Evolutionary conservation across 2,888 invertebrate species (phyloP).

Genomic region (Synergus japonicus): DNA sequence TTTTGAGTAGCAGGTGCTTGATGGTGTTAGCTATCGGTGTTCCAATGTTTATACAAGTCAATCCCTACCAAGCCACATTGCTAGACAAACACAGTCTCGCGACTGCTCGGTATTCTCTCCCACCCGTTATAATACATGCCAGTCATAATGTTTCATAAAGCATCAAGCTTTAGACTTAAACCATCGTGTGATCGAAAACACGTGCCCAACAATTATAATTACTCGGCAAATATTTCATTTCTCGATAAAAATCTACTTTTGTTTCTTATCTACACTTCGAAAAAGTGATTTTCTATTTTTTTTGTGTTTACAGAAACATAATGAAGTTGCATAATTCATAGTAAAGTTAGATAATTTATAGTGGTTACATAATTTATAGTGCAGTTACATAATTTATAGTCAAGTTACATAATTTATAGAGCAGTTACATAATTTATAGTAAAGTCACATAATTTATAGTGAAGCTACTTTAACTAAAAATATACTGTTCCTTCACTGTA

Average conservation of each 20-base stretch:
- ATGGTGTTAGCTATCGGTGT: constrained; percentile 53
- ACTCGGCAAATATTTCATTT: constrained; percentile 47
- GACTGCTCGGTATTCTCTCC: constrained; percentile 45
- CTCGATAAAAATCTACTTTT: neutral
- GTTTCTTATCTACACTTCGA: neutral
- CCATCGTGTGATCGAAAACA: constrained; percentile 43
- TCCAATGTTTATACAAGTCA: constrained; percentile 64
- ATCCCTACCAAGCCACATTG: constrained; percentile 58
- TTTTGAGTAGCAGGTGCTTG: constrained; percentile 53
- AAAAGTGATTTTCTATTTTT: neutral
- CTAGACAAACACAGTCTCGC: constrained; percentile 52
- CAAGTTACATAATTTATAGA: too few species aligned
- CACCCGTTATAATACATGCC: constrained; percentile 50
- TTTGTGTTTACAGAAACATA: too few species aligned
- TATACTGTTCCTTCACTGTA: too few species aligned
- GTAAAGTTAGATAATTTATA: too few species aligned
- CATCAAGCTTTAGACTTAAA: constrained; percentile 29
- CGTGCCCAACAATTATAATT: constrained; percentile 45
- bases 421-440: too few species aligned
- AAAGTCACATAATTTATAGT: too few species aligned
- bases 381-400: too few species aligned
- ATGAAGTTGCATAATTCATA: too few species aligned
- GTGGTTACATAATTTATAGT: too few species aligned
- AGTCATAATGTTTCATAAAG: constrained; percentile 44
- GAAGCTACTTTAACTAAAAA: too few species aligned